These are phyloP conservation scores for Progne subis DNA, from an alignment of 2,113 vertebrate species.

Conservation along the genomic window DNA sequence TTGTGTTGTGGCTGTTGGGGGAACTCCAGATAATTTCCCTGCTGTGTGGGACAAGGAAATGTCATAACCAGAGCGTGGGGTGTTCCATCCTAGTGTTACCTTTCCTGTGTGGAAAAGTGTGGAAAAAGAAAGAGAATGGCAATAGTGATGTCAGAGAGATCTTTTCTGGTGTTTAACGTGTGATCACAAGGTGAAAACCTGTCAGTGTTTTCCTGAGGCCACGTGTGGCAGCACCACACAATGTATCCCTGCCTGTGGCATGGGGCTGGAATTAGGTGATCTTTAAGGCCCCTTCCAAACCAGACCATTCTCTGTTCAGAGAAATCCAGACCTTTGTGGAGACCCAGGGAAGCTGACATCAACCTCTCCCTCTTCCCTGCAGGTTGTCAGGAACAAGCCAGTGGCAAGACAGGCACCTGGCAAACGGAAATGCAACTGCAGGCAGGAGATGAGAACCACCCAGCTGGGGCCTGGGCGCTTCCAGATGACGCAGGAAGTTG, in stretches of 20 bases:
- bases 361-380: not conserved
- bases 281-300: not conserved
- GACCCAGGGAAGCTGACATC: not conserved
- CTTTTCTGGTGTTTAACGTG: not conserved
- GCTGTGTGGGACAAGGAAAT: accelerated
- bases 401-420: conserved; percentile 94
- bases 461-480: conserved; percentile 97
- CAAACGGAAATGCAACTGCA: conserved; percentile 96
- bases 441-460: conserved; percentile 98
- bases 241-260: accelerated
- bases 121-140: not conserved
- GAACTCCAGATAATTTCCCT: not conserved
- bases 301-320: not conserved
- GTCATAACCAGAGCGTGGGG: not conserved
- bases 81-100: not conserved
- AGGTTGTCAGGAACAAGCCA: conserved; percentile 96
- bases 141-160: too few relatives aligned
- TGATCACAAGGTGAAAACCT: not conserved
- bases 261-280: not conserved
- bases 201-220: not conserved
- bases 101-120: not conserved
- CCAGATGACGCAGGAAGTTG: conserved; percentile 98
- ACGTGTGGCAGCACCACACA: not conserved
- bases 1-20: not conserved
- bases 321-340: not conserved